Conservation (phyloP, 2,797 vertebrate species). For the Momotus momota region DNA sequence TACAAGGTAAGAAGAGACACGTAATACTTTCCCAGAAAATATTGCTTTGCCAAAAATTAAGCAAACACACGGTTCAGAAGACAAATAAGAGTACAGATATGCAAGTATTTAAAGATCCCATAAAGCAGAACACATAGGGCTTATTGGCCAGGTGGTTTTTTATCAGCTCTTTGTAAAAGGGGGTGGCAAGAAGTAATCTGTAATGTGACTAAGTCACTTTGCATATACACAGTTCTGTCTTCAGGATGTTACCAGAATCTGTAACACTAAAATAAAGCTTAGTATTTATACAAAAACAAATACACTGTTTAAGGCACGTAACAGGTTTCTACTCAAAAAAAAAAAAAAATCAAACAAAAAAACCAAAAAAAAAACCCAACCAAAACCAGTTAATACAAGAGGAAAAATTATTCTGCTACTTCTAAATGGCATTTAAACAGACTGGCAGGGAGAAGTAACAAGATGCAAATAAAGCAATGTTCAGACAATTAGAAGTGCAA, state of each 20-base stretch:
- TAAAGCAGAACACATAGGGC: neutral
- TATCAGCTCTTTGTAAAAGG: neutral
- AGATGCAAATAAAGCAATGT: neutral
- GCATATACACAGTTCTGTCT: neutral
- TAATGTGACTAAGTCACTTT: neutral
- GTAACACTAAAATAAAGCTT: neutral
- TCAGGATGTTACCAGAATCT: neutral
- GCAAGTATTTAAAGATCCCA: neutral
- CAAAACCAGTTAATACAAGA: neutral
- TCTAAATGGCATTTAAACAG: neutral
- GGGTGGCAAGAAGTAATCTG: neutral
- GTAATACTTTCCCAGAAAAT: neutral
- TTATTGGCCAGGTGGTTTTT: slow-evolving; percentile 7
- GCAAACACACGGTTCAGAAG: neutral
- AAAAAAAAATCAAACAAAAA: neutral
- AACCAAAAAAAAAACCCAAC: too few relatives aligned
- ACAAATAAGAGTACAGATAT: neutral
- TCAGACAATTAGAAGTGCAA: neutral
- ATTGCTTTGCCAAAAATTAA: neutral
- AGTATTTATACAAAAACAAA: neutral
- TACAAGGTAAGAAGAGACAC: neutral
- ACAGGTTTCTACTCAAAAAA: neutral
- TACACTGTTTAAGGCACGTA: neutral
- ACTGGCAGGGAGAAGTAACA: neutral
- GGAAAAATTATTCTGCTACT: neutral